Evolutionary conservation across 2,797 vertebrate genomes (phyloP).

Genomic region (Syngnathus rostellatus): DNA sequence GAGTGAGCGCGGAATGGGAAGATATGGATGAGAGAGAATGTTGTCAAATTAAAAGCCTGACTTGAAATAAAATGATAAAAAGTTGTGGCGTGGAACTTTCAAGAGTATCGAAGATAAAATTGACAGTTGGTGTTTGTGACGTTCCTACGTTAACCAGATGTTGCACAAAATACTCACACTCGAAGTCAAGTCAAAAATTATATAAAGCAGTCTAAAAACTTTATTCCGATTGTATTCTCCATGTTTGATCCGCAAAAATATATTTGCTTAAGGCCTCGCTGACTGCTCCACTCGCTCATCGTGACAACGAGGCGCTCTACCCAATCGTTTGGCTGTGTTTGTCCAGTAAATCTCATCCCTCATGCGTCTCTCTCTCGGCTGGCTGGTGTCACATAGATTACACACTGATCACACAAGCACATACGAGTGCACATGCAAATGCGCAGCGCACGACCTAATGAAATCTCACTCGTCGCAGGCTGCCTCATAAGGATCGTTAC

Average conservation of each 20-base stretch:
- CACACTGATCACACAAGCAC: constrained; percentile 52
- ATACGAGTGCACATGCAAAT: constrained; percentile 13
- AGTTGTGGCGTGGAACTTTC: constrained; percentile 14
- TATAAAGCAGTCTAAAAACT: too few species aligned
- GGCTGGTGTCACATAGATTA: constrained; percentile 64
- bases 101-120: neutral
- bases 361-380: constrained; percentile 42
- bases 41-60: constrained; percentile 52
- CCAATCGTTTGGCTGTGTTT: constrained; percentile 23
- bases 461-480: constrained; percentile 49
- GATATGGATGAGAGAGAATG: constrained; percentile 53
- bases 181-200: too few species aligned
- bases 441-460: constrained; percentile 38
- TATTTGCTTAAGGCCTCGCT: too few species aligned
- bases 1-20: constrained; percentile 64
- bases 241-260: too few species aligned
- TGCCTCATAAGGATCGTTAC: constrained; percentile 59
- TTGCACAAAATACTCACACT: neutral
- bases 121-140: neutral
- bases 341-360: constrained; percentile 22
- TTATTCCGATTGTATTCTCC: too few species aligned
- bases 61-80: constrained; percentile 38
- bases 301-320: constrained; percentile 1
- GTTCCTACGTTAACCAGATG: neutral
- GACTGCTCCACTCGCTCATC: too few species aligned